Evolutionary conservation across 2,113 vertebrate genomes (phyloP).

Genomic region (Python bivittatus): DNA sequence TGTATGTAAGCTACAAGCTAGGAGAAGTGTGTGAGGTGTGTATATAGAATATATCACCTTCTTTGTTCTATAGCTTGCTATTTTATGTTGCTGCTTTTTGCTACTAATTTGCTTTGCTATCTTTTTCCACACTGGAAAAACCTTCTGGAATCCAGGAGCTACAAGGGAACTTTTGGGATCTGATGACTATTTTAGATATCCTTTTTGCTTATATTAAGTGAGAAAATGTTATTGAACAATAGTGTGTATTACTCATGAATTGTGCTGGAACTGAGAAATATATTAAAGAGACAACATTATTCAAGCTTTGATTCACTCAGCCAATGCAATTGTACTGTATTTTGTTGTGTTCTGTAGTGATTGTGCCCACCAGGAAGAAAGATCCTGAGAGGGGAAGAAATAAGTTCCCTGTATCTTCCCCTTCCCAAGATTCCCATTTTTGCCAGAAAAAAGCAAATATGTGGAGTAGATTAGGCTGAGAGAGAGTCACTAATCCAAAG

Average conservation of each 20-base stretch:
- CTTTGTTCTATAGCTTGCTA: neutral
- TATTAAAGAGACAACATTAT: neutral
- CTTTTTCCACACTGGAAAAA: neutral
- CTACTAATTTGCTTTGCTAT: neutral
- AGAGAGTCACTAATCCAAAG: neutral
- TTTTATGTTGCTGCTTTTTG: neutral
- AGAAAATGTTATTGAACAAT: neutral
- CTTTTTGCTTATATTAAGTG: neutral
- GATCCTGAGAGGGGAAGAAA: neutral
- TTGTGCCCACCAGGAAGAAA: neutral
- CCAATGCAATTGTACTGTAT: neutral
- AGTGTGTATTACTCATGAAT: neutral
- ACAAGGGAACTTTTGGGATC: neutral
- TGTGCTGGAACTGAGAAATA: neutral
- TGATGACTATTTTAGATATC: neutral
- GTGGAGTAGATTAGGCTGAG: neutral
- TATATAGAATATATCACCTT: neutral
- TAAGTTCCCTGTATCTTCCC: neutral
- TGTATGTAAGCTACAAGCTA: neutral
- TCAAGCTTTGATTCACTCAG: neutral
- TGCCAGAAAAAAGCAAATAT: neutral
- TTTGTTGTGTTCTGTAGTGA: neutral
- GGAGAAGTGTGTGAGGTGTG: neutral
- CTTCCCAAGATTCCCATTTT: neutral
- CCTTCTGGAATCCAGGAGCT: neutral